Evolutionary conservation across 2,113 vertebrate species (phyloP), one percentile per base, ranked within the genome.

Genomic region (Menura novaehollandiae): DNA sequence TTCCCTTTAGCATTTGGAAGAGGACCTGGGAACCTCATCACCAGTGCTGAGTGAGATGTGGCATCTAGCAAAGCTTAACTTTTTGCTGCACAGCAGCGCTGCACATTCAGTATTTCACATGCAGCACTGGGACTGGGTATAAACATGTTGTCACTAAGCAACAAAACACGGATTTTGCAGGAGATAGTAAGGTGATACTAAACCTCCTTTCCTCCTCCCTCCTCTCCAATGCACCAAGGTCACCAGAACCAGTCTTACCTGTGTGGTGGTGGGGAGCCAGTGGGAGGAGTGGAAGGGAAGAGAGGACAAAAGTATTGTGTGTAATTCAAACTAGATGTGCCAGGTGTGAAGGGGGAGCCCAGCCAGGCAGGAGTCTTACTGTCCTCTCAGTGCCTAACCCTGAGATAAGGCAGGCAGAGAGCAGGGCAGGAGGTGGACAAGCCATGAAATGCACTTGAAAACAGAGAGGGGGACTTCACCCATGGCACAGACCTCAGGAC

Each of bases 101-200:
- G 80, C 4, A 3, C 37, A 43, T 33, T 47, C 80, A 74, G 44
- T 49, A 35, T 84, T 77, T 75, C 30, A 82, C 62, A 18, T 0
- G 13, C 8, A 85, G 85, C 46, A 9, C 56, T 35, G 71, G 85
- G 47, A 59, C 10, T 5, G 5, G 1, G 15, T 28, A 28, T 7
- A 58, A 58, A 88, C 59, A 78, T 44, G 22, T 63, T 93, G 94
- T 94, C 95, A 88, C 83, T 74, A 95, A 95, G 91, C 95, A 95
- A 94, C 82, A 94, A 88, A 95, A 69, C 71, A 53, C 4, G 1
- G 56, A 56, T 90, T 95, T 83, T 88, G 43, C 67, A 85, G 75
- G 79, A 83, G 79, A 41, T 13, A 47, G 35, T 12, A 63, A 86
- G 76, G 68, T 90, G 88, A 72, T 51, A 53, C 39, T 55, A 47